A percentile compares a stretch with the other conserved stretches of the same genome.
These are phyloP conservation scores for Agonopterix alstromeriana DNA, from an alignment of 2,888 invertebrate genomes.

Conservation along the genomic window DNA sequence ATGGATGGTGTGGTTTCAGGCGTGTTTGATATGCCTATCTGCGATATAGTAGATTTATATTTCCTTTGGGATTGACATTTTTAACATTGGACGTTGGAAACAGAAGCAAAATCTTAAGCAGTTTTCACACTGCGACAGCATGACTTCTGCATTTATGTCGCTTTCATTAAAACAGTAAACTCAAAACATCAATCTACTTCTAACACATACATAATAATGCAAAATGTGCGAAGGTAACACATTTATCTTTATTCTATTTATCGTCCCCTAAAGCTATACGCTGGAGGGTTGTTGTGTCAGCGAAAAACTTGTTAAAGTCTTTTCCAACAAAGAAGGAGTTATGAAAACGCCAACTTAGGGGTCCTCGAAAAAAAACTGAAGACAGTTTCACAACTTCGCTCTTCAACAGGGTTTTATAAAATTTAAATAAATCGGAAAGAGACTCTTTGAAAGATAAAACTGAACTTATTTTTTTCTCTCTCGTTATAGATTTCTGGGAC, in stretches of 20 bases:
- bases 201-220: not conserved
- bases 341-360: slow-evolving; percentile 65
- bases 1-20: too few species aligned
- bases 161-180: too few species aligned
- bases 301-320: slow-evolving; percentile 61
- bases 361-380: slow-evolving; percentile 46
- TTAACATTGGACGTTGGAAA: too few species aligned
- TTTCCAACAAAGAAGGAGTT: slow-evolving; percentile 57
- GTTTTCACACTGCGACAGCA: too few species aligned
- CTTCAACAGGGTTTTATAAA: slow-evolving; percentile 57
- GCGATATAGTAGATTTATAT: too few species aligned
- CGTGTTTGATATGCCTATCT: too few species aligned
- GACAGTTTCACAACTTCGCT: slow-evolving; percentile 52
- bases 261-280: slow-evolving; percentile 16
- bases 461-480: too few species aligned
- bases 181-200: too few species aligned
- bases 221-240: slow-evolving; percentile 3
- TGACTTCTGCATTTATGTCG: too few species aligned
- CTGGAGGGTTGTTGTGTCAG: slow-evolving; percentile 44
- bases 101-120: too few species aligned
- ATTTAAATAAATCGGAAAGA: slow-evolving; percentile 54
- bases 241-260: slow-evolving; percentile 23
- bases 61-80: too few species aligned
- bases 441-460: slow-evolving; percentile 13
- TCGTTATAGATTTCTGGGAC: too few species aligned